These are phyloP conservation scores for Caenorhabditis sp. DNA, from an alignment of 2,888 invertebrate genomes.

Conservation along the genomic window DNA sequence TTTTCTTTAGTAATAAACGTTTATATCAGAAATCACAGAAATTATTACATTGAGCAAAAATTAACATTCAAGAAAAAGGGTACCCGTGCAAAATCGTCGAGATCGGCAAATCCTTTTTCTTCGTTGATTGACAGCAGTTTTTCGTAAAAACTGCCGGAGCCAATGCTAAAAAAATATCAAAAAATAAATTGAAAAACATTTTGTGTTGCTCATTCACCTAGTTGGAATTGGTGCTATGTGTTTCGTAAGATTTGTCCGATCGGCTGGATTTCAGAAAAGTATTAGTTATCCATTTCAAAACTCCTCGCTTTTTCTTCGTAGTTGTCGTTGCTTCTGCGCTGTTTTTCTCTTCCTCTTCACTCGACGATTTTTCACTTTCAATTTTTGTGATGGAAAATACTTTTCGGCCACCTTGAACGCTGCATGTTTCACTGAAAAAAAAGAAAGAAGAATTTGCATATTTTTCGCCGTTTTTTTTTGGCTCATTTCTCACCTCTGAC, in stretches of 20 bases:
- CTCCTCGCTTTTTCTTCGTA: constrained; percentile 36
- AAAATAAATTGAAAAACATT: neutral
- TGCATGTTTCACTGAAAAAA: constrained; percentile 31
- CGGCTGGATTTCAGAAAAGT: constrained; percentile 32
- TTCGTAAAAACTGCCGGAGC: neutral
- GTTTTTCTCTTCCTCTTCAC: constrained; percentile 3
- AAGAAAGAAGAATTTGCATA: too few relatives aligned
- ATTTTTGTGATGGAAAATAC: constrained; percentile 4
- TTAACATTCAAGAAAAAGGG: too few relatives aligned
- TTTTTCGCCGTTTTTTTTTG: too few relatives aligned
- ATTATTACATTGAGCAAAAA: neutral
- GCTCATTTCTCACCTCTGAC: constrained; percentile 26
- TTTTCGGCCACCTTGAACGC: constrained; percentile 12
- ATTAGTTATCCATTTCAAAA: constrained; percentile 49
- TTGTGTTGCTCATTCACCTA: constrained; percentile 32
- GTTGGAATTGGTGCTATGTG: constrained; percentile 43
- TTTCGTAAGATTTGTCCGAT: constrained; percentile 27
- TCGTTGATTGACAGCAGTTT: neutral
- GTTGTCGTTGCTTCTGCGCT: constrained; percentile 3
- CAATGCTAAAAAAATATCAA: neutral
- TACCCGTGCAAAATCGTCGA: too few relatives aligned
- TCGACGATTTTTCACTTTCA: constrained; percentile 10
- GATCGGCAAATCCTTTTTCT: too few relatives aligned
- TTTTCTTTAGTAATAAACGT: neutral
- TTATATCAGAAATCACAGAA: neutral